A percentile compares a stretch with the other conserved stretches of the same genome.
These are phyloP conservation scores for Monodelphis domestica DNA, from an alignment of 2,797 vertebrate species.

Conservation along the genomic window DNA sequence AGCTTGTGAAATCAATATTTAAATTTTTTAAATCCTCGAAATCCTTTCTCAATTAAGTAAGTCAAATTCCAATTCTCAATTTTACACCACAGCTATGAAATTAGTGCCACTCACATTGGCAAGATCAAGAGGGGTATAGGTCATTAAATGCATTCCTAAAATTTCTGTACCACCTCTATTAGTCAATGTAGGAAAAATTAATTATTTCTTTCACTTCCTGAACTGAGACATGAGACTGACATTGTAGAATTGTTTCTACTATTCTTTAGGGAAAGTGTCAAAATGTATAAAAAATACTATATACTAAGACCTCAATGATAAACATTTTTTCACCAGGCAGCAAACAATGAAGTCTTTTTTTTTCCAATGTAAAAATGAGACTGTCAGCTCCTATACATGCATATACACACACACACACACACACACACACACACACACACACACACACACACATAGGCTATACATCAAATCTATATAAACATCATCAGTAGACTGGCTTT, in stretches of 20 bases:
- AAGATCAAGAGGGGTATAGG: neutral
- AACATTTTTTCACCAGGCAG: conserved; percentile 15
- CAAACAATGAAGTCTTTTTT: neutral
- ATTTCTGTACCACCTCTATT: neutral
- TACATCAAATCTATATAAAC: neutral
- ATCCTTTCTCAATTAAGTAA: conserved; percentile 40
- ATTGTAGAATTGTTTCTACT: neutral
- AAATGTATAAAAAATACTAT: neutral
- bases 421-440: no score
- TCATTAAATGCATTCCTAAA: conserved; percentile 17
- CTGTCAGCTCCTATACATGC: neutral
- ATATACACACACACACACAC: no score
- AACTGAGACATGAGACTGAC: conserved; percentile 39
- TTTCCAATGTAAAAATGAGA: neutral
- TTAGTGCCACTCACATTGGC: neutral
- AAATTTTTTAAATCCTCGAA: neutral
- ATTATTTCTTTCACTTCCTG: conserved; percentile 37
- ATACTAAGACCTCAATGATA: neutral
- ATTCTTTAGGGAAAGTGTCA: neutral
- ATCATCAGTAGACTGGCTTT: neutral
- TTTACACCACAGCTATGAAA: neutral
- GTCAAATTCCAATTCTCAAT: conserved; percentile 13
- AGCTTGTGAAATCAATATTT: neutral
- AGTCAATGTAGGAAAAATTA: conserved; percentile 40
- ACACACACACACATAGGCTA: no score